Evolutionary conservation across 2,797 vertebrate genomes (phyloP), one percentile per base, ranked within the genome.

Genomic region (Sylvia borin): DNA sequence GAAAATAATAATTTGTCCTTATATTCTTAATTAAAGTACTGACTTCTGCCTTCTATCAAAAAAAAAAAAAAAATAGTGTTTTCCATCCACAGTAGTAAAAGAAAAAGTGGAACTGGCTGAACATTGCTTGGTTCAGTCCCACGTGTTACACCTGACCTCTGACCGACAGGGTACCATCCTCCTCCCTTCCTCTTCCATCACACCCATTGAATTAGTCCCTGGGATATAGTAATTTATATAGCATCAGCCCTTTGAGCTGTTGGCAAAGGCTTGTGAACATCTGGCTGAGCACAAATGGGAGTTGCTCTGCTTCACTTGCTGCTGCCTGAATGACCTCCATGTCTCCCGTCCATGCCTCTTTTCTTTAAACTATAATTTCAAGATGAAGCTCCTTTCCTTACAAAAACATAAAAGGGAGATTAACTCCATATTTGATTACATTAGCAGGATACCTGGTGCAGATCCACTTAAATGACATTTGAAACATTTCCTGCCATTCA

Each of bases 151-250:
- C 67, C 85, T 91, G 85, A 95, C 82, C 96, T 96, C 85, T 95
- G 91, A 93, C 79, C 19, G 13, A 74, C 55, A 60, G 70, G 43
- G 66, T 88, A 93, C 92, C 76, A 91, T 93, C 86, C 89, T 93
- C 91, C 93, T 95, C 87, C 93, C 87, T 93, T 96, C 92, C 85
- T 91, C 79, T 94, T 96, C 90, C 75, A 96, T 95, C 93, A 96
- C 93, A 96, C 91, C 85, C 91, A 90, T 76, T 96, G 92, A 94
- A 96, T 94, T 95, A 90, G 79, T 96, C 94, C 92, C 94, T 96
- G 71, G 94, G 93, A 94, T 92, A 88, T 78, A 94, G 91, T 93
- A 96, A 96, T 95, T 96, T 95, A 97, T 93, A 92, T 80, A 94
- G 82, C 87, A 95, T 95, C 94, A 96, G 93, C 77, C 91, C 85